A percentile compares a stretch with the other conserved stretches of the same genome.
These are phyloP conservation scores for Haliclona indistincta DNA, from an alignment of 37 sponge, comb jelly and placozoan genomes.

Conservation along the genomic window DNA sequence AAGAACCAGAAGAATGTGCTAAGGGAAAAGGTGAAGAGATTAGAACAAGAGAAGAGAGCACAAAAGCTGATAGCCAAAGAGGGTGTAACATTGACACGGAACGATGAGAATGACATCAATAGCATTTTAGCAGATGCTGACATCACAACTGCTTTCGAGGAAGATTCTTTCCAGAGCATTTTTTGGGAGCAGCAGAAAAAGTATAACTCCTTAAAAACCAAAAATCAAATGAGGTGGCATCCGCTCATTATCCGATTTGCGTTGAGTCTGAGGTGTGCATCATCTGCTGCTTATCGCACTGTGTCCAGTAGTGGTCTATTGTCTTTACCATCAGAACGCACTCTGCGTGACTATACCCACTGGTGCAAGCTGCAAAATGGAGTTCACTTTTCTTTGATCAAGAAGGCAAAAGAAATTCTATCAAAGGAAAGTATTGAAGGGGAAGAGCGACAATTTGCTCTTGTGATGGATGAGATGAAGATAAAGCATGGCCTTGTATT, in stretches of 20 bases:
- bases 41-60: no score
- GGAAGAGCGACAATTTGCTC: conserved; percentile 11
- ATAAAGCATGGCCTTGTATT: conserved; percentile 48
- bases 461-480: conserved; percentile 35
- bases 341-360: conserved; percentile 48
- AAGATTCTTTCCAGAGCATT: conserved; percentile 36
- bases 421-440: conserved; percentile 12
- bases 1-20: no score
- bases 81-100: no score
- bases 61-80: no score
- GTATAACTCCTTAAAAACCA: background rate
- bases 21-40: no score
- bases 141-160: conserved; percentile 16
- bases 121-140: no score
- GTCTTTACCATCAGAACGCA: conserved; percentile 48
- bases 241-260: conserved; percentile 22
- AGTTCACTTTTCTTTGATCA: conserved; percentile 26
- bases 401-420: conserved; percentile 3
- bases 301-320: conserved; percentile 28
- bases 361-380: conserved; percentile 13
- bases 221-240: conserved; percentile 35
- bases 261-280: conserved; percentile 23
- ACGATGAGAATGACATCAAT: no score
- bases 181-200: conserved; percentile 48
- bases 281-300: conserved; percentile 32